Evolutionary conservation across 2,888 invertebrate genomes (phyloP).

Genomic region (Rotaria sp.): DNA sequence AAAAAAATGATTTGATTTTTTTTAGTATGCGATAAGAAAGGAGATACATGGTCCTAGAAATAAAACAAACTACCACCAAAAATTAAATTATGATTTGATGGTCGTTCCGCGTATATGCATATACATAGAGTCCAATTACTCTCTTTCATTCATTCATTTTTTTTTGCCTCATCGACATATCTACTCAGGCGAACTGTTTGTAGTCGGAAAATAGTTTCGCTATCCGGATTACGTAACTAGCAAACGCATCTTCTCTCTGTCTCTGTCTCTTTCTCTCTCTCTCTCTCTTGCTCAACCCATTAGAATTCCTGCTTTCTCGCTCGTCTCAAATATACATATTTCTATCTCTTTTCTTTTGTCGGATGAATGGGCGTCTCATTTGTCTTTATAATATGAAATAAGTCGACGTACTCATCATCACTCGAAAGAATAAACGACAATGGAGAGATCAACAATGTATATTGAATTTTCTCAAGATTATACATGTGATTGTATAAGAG

Average conservation of each 20-base stretch:
- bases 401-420: slow-evolving; percentile 4
- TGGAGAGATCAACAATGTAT: neutral
- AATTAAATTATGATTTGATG: slow-evolving; percentile 19
- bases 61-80: neutral
- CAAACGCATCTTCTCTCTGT: neutral
- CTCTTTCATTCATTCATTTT: neutral
- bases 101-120: neutral
- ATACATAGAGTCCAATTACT: neutral
- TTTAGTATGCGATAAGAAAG: neutral
- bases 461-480: neutral
- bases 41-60: neutral
- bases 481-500: neutral
- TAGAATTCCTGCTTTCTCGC: neutral
- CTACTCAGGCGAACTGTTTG: neutral
- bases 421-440: slow-evolving; percentile 7
- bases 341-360: neutral
- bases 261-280: neutral
- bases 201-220: neutral
- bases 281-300: neutral
- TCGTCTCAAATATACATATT: neutral
- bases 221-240: neutral
- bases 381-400: neutral
- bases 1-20: neutral
- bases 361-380: neutral
- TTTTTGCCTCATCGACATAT: neutral